Conservation (phyloP, 2,888 invertebrate genomes). For the Pterostichus niger region DNA sequence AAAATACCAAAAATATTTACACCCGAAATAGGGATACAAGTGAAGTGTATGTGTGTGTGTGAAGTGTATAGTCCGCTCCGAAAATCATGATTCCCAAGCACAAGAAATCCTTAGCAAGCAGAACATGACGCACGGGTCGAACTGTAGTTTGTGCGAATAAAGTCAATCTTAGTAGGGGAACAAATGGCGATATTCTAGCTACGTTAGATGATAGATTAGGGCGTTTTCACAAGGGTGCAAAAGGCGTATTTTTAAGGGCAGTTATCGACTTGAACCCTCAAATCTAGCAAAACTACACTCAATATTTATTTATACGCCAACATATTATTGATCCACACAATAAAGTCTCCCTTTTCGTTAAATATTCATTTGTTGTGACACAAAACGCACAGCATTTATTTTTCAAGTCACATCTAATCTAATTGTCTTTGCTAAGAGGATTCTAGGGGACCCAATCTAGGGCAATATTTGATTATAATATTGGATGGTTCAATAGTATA, state of each 20-base stretch:
- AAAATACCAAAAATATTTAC: constrained; percentile 66
- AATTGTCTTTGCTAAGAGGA: constrained; percentile 13
- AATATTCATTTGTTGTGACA: constrained; percentile 33
- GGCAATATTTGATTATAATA: constrained; percentile 33
- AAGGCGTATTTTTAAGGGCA: constrained; percentile 57
- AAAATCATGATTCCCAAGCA: background rate
- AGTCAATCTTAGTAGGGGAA: constrained; percentile 46
- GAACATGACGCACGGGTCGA: background rate
- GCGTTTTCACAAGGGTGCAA: constrained; percentile 42
- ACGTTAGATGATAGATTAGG: constrained; percentile 59
- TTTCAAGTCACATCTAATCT: constrained; percentile 37
- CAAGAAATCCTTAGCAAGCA: background rate
- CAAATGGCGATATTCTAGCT: constrained; percentile 49
- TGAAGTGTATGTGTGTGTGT: constrained; percentile 40
- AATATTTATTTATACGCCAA: constrained; percentile 17
- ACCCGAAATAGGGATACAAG: constrained; percentile 56
- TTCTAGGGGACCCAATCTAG: constrained; percentile 29
- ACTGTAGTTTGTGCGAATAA: constrained; percentile 52
- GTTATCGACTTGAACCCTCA: constrained; percentile 60
- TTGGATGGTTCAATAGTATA: constrained; percentile 51
- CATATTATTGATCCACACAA: constrained; percentile 49
- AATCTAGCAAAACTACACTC: constrained; percentile 54
- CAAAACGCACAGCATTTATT: constrained; percentile 38
- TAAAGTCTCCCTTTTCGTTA: constrained; percentile 8
- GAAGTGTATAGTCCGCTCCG: constrained; percentile 11